Conservation (phyloP, 53 echinoderm and acorn worm species). For the Holothuria scabra region DNA sequence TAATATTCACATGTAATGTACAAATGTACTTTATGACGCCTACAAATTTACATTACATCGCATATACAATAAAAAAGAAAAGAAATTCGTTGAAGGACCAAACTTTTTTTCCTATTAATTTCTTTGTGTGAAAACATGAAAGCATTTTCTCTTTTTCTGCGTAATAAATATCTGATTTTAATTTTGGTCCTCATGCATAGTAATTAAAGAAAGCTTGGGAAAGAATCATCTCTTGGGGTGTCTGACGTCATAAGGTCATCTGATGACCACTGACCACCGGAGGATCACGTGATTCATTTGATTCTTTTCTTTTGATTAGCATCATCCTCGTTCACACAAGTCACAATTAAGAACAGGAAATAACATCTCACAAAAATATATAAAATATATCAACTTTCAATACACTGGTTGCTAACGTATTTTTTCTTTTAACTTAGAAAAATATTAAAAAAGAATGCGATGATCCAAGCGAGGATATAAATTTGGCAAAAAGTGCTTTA, state of each 20-base stretch:
- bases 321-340: slow-evolving; percentile 28
- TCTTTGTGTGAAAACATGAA: slow-evolving; percentile 59
- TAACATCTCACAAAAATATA: slow-evolving; percentile 99
- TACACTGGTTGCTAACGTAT: slow-evolving; percentile 75
- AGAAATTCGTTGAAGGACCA: slow-evolving; percentile 48
- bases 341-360: slow-evolving; percentile 64
- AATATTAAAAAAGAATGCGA: slow-evolving; percentile 80
- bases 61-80: slow-evolving; percentile 93
- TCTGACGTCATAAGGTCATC: slow-evolving; percentile 5
- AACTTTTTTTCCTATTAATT: slow-evolving; percentile 54
- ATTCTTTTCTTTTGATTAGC: slow-evolving; percentile 32
- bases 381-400: slow-evolving; percentile 94
- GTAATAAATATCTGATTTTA: slow-evolving; percentile 66
- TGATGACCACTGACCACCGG: slow-evolving; percentile 12
- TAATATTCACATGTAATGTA: slow-evolving; percentile 88
- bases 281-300: slow-evolving; percentile 22
- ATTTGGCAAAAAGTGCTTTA: slow-evolving; percentile 45
- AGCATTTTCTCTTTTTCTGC: slow-evolving; percentile 48
- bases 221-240: slow-evolving; percentile 16
- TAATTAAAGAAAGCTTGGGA: slow-evolving; percentile 64
- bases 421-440: slow-evolving; percentile 71
- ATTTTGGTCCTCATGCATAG: slow-evolving; percentile 99
- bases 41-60: slow-evolving; percentile 74
- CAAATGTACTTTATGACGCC: slow-evolving; percentile 80
- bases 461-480: slow-evolving; percentile 49